A percentile compares a stretch with the other conserved stretches of the same genome.
Conservation (phyloP, 2,113 vertebrate genomes). For the Leuciscus idus region DNA sequence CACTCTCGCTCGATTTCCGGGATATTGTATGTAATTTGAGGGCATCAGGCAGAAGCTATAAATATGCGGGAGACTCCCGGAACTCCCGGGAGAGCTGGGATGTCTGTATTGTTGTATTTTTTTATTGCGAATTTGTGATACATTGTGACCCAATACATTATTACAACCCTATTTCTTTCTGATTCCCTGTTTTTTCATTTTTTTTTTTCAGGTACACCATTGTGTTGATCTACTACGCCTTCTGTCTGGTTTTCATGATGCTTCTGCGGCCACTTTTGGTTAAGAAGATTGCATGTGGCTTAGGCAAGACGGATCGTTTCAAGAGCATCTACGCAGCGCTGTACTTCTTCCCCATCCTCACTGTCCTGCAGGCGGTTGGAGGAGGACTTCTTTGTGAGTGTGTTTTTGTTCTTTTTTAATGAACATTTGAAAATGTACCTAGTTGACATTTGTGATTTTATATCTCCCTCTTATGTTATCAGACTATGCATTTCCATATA, state of each 20-base stretch:
- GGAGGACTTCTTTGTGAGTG: slow-evolving; percentile 95
- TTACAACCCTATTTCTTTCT: background rate
- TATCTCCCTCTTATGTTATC: slow-evolving; percentile 53
- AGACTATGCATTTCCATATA: slow-evolving; percentile 98
- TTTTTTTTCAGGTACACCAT: slow-evolving; percentile 87
- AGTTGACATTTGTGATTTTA: background rate
- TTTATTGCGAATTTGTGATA: no score
- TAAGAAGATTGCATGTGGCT: slow-evolving; percentile 95
- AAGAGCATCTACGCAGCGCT: slow-evolving; percentile 97
- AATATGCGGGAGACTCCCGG: no score
- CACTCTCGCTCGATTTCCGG: no score
- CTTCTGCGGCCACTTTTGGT: slow-evolving; percentile 93
- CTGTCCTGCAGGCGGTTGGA: slow-evolving; percentile 93
- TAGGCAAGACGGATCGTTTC: slow-evolving; percentile 94
- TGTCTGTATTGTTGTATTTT: no score
- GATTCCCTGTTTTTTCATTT: background rate
- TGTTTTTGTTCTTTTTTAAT: background rate
- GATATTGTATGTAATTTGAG: no score
- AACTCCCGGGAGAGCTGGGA: no score
- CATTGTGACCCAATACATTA: no score
- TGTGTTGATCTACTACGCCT: slow-evolving; percentile 95
- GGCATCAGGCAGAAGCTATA: no score
- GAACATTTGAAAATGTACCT: background rate
- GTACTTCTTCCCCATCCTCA: slow-evolving; percentile 97
- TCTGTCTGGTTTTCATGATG: slow-evolving; percentile 97